Evolutionary conservation across 2,888 invertebrate species (phyloP).

Genomic region (Hemicrepidius hirtus): DNA sequence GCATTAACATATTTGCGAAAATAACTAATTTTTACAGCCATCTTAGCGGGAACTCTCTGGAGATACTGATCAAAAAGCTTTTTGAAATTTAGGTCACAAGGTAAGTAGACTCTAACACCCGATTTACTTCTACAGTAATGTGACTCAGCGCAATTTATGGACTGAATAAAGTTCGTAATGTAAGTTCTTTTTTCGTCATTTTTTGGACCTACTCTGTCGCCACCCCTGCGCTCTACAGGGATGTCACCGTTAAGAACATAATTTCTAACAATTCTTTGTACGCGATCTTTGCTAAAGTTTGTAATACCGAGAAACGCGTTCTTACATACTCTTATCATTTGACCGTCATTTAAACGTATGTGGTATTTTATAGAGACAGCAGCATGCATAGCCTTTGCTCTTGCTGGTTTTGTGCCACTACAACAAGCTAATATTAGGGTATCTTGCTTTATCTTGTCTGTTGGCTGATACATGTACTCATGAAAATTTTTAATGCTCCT

Average conservation of each 20-base stretch:
- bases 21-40: constrained; percentile 37
- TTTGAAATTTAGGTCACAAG: constrained; percentile 39
- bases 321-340: constrained; percentile 29
- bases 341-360: too few species aligned
- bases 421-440: constrained; percentile 25
- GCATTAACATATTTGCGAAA: constrained; percentile 36
- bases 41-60: neutral
- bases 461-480: constrained; percentile 16
- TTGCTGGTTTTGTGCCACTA: constrained; percentile 27
- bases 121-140: constrained; percentile 36
- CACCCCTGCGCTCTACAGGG: constrained; percentile 24
- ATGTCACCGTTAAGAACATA: constrained; percentile 19
- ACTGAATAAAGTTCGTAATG: constrained; percentile 23
- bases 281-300: constrained; percentile 26
- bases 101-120: constrained; percentile 32
- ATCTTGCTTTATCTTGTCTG: constrained; percentile 37
- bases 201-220: constrained; percentile 23
- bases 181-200: constrained; percentile 18
- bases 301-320: constrained; percentile 25
- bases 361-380: constrained; percentile 34
- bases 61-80: constrained; percentile 12
- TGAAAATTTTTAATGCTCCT: constrained; percentile 27
- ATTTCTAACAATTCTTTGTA: constrained; percentile 37
- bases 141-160: constrained; percentile 30
- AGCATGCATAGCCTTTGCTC: constrained; percentile 15